phyloP scores from a whole-genome alignment of 2,797 vertebrate species.

The Onychomys torridus region DNA sequence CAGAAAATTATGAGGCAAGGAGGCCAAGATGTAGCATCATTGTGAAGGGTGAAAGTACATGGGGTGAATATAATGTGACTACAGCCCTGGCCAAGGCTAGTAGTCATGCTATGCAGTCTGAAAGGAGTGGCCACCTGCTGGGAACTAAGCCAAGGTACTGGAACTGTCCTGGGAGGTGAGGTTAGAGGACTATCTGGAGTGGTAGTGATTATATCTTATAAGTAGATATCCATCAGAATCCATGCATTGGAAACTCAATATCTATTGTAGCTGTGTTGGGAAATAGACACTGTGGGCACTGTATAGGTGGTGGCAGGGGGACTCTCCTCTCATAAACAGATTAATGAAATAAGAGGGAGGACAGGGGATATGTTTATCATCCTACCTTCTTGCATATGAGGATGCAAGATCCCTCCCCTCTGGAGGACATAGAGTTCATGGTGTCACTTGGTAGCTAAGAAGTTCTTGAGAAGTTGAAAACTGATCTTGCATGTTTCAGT shows the following conservation, averaged over 20 bases:
- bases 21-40: background rate
- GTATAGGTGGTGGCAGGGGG: background rate
- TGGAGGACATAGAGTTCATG: background rate
- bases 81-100: background rate
- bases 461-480: background rate
- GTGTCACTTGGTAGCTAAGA: background rate
- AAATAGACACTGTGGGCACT: background rate
- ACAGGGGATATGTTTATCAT: background rate
- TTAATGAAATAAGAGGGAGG: background rate
- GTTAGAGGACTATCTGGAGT: background rate
- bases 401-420: background rate
- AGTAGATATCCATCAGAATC: background rate
- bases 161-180: too few relatives aligned
- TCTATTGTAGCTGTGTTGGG: background rate
- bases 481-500: background rate
- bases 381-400: background rate
- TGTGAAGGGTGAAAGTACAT: background rate
- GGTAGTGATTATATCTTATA: background rate
- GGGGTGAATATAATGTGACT: background rate
- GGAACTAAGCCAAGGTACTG: background rate
- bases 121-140: background rate
- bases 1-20: background rate
- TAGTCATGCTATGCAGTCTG: background rate
- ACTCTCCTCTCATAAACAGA: background rate
- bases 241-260: background rate